A percentile compares a stretch with the other conserved stretches of the same genome.
These are phyloP conservation scores for Fregata magnificens DNA, from an alignment of 2,113 vertebrate genomes.

Conservation along the genomic window DNA sequence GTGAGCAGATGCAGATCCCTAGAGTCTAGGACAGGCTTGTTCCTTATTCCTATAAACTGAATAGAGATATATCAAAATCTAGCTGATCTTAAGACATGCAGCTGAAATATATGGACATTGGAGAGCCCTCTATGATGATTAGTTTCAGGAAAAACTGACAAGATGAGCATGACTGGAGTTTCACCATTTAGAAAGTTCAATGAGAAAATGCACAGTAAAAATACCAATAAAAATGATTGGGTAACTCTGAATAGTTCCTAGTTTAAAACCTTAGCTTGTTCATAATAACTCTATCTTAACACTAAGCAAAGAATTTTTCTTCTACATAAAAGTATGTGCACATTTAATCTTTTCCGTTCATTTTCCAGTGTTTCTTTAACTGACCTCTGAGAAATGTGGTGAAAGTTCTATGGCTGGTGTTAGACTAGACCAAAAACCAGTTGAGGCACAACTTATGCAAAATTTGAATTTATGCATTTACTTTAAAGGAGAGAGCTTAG, in stretches of 20 bases:
- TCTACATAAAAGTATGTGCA: neutral
- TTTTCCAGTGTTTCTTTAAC: slow-evolving; percentile 47
- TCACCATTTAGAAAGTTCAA: neutral
- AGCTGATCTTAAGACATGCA: neutral
- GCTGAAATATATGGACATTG: neutral
- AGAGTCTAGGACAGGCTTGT: neutral
- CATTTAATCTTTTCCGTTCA: neutral
- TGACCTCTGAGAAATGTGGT: slow-evolving; percentile 22
- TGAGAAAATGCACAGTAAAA: neutral
- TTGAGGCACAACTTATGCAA: neutral
- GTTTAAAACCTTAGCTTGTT: neutral
- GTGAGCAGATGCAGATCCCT: neutral
- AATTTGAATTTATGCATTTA: neutral
- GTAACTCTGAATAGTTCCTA: neutral
- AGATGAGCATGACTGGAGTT: neutral
- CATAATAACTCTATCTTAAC: neutral
- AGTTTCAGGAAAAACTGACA: neutral
- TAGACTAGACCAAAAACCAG: neutral
- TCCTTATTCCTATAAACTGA: neutral
- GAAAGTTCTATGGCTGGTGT: neutral
- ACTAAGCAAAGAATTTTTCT: neutral
- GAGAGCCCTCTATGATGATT: neutral
- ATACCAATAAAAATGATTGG: neutral
- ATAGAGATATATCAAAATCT: neutral
- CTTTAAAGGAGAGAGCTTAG: neutral